phyloP scores from a whole-genome alignment of 92 coral and sea anemone species.

The Heliopora coerulea region DNA sequence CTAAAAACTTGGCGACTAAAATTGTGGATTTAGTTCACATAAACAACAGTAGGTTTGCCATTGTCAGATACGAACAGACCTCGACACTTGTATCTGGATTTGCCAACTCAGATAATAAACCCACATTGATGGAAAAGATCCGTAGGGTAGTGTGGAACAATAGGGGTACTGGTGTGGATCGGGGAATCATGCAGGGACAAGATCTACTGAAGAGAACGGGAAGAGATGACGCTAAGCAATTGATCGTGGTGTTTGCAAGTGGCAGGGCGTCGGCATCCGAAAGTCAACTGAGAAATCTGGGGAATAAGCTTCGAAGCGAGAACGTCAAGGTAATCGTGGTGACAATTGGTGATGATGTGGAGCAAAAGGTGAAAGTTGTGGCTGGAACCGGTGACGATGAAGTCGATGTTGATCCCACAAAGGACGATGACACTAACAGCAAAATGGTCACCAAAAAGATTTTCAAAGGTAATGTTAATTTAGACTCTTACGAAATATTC shows the following conservation, averaged over 20 bases:
- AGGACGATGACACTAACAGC: constrained; percentile 50
- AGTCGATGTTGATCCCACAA: constrained; percentile 45
- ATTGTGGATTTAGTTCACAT: background rate
- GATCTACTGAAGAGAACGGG: constrained; percentile 31
- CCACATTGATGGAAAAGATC: background rate
- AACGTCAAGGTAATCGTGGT: constrained; percentile 69
- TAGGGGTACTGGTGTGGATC: constrained; percentile 3
- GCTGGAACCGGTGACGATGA: constrained; percentile 60
- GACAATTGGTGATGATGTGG: constrained; percentile 55
- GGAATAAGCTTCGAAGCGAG: constrained; percentile 54
- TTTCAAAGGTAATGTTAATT: constrained; percentile 71
- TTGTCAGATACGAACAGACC: constrained; percentile 1
- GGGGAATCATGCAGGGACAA: constrained; percentile 16
- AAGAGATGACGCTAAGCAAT: constrained; percentile 24
- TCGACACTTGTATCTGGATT: constrained; percentile 1
- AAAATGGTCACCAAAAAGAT: constrained; percentile 57
- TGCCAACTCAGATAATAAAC: constrained; percentile 5
- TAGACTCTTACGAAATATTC: no score
- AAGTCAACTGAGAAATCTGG: background rate
- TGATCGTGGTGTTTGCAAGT: constrained; percentile 45
- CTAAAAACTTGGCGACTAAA: constrained; percentile 50
- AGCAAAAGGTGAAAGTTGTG: constrained; percentile 46
- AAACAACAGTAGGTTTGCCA: constrained; percentile 18
- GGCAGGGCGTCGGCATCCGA: constrained; percentile 5
- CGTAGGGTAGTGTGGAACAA: constrained; percentile 5